Conservation (phyloP, 2,113 vertebrate genomes). For the Zosterops lateralis region DNA sequence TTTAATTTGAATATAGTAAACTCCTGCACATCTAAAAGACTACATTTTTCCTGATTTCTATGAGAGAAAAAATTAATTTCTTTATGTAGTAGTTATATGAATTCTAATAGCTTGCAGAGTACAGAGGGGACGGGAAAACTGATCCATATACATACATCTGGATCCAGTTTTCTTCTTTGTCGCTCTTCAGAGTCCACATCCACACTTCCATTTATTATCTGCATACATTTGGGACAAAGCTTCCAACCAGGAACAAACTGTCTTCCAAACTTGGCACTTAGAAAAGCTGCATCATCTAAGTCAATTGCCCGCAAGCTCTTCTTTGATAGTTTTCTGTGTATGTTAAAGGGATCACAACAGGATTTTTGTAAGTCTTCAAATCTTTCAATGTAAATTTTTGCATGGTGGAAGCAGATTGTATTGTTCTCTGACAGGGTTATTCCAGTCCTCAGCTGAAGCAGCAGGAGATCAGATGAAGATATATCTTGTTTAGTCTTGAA, state of each 20-base stretch:
- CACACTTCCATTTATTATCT: constrained; percentile 77
- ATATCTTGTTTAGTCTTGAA: constrained; percentile 76
- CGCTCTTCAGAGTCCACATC: constrained; percentile 76
- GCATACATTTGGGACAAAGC: constrained; percentile 78
- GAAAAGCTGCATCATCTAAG: constrained; percentile 75
- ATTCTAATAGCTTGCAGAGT: neutral
- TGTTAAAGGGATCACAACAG: constrained; percentile 80
- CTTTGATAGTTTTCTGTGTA: constrained; percentile 77
- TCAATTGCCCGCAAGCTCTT: constrained; percentile 77
- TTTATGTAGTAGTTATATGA: neutral
- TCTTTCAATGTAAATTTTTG: constrained; percentile 78
- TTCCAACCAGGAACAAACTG: constrained; percentile 83
- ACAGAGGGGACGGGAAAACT: neutral
- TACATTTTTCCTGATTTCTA: neutral
- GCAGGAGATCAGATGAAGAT: constrained; percentile 72
- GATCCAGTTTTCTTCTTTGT: constrained; percentile 73
- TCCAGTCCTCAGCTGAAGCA: constrained; percentile 79
- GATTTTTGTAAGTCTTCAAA: constrained; percentile 79
- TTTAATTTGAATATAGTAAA: neutral
- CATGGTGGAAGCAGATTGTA: constrained; percentile 80
- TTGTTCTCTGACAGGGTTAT: constrained; percentile 74
- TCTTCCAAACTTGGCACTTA: constrained; percentile 78
- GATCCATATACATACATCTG: constrained; percentile 68
- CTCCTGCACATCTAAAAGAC: neutral
- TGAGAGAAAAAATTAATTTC: neutral